Conservation (phyloP, 2,113 vertebrate genomes). For the Prinia subflava region DNA sequence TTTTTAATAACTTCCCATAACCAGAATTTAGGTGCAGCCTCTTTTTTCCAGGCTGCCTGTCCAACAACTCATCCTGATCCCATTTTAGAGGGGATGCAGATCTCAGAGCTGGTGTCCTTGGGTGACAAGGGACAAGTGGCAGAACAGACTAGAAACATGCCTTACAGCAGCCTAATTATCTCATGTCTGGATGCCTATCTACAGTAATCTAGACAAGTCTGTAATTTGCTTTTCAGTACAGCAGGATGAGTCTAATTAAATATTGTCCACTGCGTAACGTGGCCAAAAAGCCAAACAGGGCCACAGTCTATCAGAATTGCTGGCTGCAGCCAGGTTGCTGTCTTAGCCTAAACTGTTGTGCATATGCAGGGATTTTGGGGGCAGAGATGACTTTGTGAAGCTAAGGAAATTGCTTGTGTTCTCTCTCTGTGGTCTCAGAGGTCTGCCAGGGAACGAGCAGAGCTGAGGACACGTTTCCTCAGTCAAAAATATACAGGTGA, state of each 20-base stretch:
- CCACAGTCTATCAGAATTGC: neutral
- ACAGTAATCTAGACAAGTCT: constrained; percentile 3
- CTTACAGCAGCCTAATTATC: constrained; percentile 6
- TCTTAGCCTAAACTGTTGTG: rapidly evolving
- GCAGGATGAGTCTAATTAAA: neutral
- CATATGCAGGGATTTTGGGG: neutral
- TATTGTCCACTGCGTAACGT: neutral
- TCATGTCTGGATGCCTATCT: neutral
- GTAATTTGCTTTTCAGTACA: constrained; percentile 8
- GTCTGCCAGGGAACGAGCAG: neutral
- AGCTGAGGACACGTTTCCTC: neutral
- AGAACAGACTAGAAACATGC: neutral
- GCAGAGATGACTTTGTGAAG: neutral
- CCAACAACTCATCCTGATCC: neutral
- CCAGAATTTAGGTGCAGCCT: neutral
- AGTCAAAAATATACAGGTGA: neutral
- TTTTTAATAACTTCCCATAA: neutral
- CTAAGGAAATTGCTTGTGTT: neutral
- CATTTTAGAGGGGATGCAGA: neutral
- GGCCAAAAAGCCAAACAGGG: neutral
- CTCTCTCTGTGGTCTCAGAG: neutral
- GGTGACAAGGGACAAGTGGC: neutral
- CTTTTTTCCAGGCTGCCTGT: neutral
- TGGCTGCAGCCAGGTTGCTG: neutral
- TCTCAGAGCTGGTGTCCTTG: neutral